Evolutionary conservation across 53 echinoderm and acorn worm genomes (phyloP).

Genomic region (Echinarachnius parma): DNA sequence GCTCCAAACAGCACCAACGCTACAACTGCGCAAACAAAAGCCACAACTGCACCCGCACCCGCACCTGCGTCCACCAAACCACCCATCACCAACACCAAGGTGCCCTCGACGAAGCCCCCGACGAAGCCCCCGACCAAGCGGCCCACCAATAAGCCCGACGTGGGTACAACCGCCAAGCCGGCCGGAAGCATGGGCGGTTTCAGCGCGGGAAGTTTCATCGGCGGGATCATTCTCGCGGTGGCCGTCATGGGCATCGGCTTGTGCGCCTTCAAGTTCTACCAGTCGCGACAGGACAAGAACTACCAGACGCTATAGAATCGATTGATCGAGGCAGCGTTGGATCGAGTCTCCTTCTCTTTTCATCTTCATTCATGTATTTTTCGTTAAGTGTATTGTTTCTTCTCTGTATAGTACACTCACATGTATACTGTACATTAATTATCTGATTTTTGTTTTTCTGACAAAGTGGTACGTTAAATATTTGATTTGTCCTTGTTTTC

Average conservation of each 20-base stretch:
- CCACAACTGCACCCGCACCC: not conserved
- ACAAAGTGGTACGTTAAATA: no score
- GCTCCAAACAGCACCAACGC: conserved; percentile 1
- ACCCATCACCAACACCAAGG: conserved; percentile 5
- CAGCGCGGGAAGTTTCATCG: conserved; percentile 42
- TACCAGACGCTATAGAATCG: conserved; percentile 42
- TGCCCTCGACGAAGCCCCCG: not conserved
- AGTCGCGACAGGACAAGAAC: conserved; percentile 41
- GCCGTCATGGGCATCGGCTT: conserved; percentile 32
- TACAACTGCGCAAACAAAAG: not conserved
- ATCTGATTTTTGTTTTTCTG: no score
- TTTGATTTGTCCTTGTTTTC: no score
- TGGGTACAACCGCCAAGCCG: conserved; percentile 10
- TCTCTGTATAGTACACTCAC: no score
- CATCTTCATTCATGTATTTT: no score
- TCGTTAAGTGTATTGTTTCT: no score
- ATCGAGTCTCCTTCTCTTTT: no score
- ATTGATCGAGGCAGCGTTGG: no score
- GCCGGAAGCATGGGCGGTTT: conserved; percentile 1
- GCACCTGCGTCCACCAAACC: conserved; percentile 6
- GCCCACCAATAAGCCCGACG: conserved; percentile 1
- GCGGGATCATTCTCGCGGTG: conserved; percentile 29
- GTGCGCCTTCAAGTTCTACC: conserved; percentile 37
- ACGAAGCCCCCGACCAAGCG: conserved; percentile 1
- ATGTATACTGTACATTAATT: no score